Conservation (phyloP, 2,888 invertebrate species). For the Synergus japonicus region DNA sequence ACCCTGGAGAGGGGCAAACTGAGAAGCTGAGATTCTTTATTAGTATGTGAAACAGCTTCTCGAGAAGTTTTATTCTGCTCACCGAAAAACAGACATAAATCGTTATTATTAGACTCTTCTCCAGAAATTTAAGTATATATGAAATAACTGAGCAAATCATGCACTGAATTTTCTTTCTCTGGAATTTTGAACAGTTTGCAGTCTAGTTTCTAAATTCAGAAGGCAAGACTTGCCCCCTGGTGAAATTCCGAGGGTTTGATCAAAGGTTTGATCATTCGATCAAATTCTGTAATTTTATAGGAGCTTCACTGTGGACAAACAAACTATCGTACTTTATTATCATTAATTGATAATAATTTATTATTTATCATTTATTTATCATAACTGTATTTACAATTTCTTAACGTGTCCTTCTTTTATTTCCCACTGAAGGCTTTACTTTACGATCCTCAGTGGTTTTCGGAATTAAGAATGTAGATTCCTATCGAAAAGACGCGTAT, state of each 20-base stretch:
- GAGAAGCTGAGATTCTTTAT: slow-evolving; percentile 32
- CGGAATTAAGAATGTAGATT: slow-evolving; percentile 62
- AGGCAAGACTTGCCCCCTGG: background rate
- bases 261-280: no score
- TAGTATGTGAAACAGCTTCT: slow-evolving; percentile 25
- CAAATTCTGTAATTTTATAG: no score
- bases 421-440: background rate
- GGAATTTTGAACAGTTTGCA: background rate
- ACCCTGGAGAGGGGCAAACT: background rate
- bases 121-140: background rate
- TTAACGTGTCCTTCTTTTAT: slow-evolving; percentile 4
- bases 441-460: slow-evolving; percentile 24
- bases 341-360: no score
- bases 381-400: slow-evolving; percentile 6
- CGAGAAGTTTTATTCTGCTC: background rate
- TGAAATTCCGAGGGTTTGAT: no score
- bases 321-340: no score
- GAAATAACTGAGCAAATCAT: background rate
- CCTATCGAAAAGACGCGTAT: slow-evolving; percentile 52
- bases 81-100: slow-evolving; percentile 33
- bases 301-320: no score
- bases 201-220: background rate
- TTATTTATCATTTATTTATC: no score
- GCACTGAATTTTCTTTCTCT: background rate
- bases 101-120: slow-evolving; percentile 12